Percentiles rank a stretch among this genome's conserved stretches.
Conservation (phyloP, 1,140 invertebrate genomes). For the Aphidius gifuensis region DNA sequence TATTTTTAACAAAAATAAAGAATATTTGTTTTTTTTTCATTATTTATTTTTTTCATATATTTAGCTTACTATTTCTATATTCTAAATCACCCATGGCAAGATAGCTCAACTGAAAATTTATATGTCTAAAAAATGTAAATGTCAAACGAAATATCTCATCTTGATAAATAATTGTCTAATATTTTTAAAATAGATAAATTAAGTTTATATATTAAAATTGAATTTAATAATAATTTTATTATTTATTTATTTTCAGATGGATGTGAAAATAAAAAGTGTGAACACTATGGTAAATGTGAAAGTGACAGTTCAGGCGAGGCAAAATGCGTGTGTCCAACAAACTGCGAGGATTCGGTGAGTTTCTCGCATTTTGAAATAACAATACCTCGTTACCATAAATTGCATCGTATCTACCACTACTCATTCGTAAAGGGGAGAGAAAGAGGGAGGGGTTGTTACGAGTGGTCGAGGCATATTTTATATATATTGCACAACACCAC, state of each 20-base stretch:
- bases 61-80: slow-evolving; percentile 7
- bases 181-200: not conserved
- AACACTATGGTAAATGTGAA: slow-evolving; percentile 80
- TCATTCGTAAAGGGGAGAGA: too few species aligned
- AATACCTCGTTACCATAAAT: slow-evolving; percentile 28
- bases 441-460: too few species aligned
- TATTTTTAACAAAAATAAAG: too few species aligned
- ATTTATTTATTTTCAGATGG: slow-evolving; percentile 65
- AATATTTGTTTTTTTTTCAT: not conserved
- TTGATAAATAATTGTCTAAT: too few species aligned
- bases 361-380: slow-evolving; percentile 20
- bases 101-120: too few species aligned
- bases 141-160: too few species aligned
- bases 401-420: slow-evolving; percentile 14
- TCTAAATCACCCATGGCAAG: too few species aligned
- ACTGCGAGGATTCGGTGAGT: slow-evolving; percentile 71
- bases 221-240: slow-evolving; percentile 2
- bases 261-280: slow-evolving; percentile 84
- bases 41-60: not conserved
- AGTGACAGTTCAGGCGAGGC: slow-evolving; percentile 71
- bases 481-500: too few species aligned
- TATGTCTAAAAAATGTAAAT: too few species aligned
- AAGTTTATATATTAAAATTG: not conserved
- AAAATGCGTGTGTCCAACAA: slow-evolving; percentile 76
- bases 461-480: too few species aligned